phyloP scores from a whole-genome alignment of 2,888 invertebrate species.

The Morpho achilles region DNA sequence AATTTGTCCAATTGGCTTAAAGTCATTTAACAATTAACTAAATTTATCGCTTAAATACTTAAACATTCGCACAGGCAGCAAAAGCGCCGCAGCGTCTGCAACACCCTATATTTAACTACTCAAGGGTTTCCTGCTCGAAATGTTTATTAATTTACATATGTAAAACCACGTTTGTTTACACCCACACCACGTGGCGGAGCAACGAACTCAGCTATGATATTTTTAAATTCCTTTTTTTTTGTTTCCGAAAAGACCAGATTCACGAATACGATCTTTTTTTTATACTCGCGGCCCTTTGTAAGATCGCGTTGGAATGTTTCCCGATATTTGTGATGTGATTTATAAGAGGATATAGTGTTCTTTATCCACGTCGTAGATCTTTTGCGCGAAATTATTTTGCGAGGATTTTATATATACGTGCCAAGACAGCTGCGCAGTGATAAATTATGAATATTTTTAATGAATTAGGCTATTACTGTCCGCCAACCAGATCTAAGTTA shows the following conservation, averaged over 20 bases:
- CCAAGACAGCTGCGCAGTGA: too few species aligned
- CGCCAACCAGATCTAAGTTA: too few species aligned
- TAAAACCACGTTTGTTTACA: conserved; percentile 62
- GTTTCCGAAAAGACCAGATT: conserved; percentile 14
- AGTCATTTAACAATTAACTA: too few species aligned
- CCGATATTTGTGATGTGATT: neutral
- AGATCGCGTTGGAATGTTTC: conserved; percentile 1
- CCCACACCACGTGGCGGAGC: conserved; percentile 59
- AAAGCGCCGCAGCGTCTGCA: conserved; percentile 51
- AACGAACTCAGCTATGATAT: conserved; percentile 51
- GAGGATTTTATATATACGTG: too few species aligned
- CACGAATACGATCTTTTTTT: conserved; percentile 10
- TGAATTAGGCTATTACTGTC: too few species aligned
- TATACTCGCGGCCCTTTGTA: neutral
- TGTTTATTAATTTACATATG: conserved; percentile 69
- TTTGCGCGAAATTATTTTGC: too few species aligned
- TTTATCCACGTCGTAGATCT: too few species aligned
- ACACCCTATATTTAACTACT: conserved; percentile 66
- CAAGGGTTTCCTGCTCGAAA: conserved; percentile 69
- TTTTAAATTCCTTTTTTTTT: conserved; percentile 29
- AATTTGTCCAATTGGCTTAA: too few species aligned
- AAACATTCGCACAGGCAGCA: conserved; percentile 54
- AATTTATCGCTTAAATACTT: conserved; percentile 39
- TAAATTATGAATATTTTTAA: too few species aligned
- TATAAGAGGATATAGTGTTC: neutral